Base-by-base conservation (phyloP, 2,888 invertebrate species). In the Idaea dimidiata region DNA sequence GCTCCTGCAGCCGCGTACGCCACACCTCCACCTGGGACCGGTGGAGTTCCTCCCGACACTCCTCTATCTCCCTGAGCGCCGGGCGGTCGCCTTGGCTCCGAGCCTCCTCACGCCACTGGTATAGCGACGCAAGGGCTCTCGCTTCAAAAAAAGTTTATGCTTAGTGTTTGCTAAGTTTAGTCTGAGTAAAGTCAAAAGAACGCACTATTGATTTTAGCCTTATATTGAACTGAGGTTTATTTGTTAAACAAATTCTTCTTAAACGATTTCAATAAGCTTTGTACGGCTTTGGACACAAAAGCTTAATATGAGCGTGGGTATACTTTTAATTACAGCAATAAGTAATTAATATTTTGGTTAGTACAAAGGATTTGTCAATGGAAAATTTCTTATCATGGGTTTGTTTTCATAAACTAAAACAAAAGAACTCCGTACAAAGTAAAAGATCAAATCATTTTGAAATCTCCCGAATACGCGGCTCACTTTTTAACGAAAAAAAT, bases 401-500 rank as follows among this genome's bases (percentile, higher is more conserved):
- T 43, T 43, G 10, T 43, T 7, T 43, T 43, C 43, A 43, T 43
- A 43, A 43, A 10, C 43, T 43, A 10, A 43, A 43, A 43, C 43
- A 43, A 43, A 43, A 43, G 43, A 14, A 43, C 43, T 43, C 43
- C 6, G 43, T 43, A 43, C 43, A 43, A 43, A 43, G 43, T 43
- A 43, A 43, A 43, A 43, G 43, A 43, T 43, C 43, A 43, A 43
- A 43, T 43, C 43, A 43, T 43, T 43, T 43, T 43, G 43, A 43
- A 43, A 43, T 8, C 43, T 43, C 43, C 43, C 7, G 14, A 43
- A 43, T 43, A 43, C 43, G 43, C 43, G 14, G 43, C 43, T 43
- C 43, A 14, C 43, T 43, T 43, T 43, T 14, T 43, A 43, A 10
- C 43, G 14, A 43, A 43, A 43, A 33, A 43, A 43, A 43, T 43